A percentile compares a stretch with the other conserved stretches of the same genome.
phyloP scores from a whole-genome alignment of 2,113 vertebrate genomes.

The Tinamus guttatus region DNA sequence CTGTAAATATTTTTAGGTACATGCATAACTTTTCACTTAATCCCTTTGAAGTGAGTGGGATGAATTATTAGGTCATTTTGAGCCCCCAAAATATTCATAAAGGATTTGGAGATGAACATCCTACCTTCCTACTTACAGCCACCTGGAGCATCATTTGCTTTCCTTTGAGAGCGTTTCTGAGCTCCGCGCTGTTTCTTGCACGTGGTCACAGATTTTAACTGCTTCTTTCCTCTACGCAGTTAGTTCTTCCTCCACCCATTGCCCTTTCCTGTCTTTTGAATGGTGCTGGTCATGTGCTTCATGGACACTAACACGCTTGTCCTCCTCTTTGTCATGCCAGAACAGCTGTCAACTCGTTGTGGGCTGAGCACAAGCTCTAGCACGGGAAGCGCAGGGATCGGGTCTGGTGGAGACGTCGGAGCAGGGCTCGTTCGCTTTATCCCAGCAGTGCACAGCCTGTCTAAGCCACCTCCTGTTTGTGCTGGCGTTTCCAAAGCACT shows the following conservation, averaged over 20 bases:
- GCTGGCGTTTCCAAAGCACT: neutral
- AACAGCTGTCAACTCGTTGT: too few species aligned
- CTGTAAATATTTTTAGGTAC: neutral
- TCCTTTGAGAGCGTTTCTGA: neutral
- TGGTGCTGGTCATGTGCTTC: neutral
- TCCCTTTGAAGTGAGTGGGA: neutral
- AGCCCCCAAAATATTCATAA: neutral
- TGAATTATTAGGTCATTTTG: neutral
- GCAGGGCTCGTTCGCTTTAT: neutral
- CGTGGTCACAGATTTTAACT: neutral
- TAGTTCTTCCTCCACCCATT: neutral
- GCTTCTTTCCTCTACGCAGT: neutral
- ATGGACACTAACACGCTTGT: neutral
- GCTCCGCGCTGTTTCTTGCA: neutral
- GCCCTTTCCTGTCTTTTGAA: neutral
- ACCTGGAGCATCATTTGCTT: accelerated
- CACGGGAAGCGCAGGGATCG: neutral
- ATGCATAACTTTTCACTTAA: neutral
- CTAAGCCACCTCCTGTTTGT: neutral
- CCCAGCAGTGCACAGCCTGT: too few species aligned
- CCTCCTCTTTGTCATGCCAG: neutral
- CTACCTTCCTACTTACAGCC: neutral
- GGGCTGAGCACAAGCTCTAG: neutral
- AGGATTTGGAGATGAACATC: neutral
- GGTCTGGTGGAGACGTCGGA: neutral